Base-by-base conservation (phyloP, 1,140 invertebrate species). In the Formica exsecta region DNA sequence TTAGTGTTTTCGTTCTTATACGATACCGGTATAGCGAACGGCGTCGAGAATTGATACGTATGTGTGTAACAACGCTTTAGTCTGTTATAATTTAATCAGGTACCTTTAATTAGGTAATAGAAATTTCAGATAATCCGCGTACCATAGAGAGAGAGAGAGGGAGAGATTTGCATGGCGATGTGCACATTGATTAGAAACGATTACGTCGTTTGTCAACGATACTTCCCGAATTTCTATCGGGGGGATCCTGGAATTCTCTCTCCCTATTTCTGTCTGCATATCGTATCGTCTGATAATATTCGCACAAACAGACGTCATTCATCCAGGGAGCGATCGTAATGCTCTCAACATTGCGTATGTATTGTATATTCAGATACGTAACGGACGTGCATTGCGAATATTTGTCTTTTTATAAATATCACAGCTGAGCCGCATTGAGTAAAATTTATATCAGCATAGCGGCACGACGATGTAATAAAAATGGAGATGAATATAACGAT, bases 131-230 rank as follows among this genome's bases (percentile, higher is more conserved):
- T 87, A 89, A 90, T 90, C 85, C n/a, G 85, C 87, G 80, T 77
- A 76, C 73, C 44, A 86, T 41, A 51, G 51, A 16, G 66, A 51
- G 65, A 57, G 11, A 61, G 62, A 64, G 32, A n/a, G 25, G 38
- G 32, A 48, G 57, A 65, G 9, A 89, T 81, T 64, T 59, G 41
- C 61, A 59, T 16, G 85, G 74, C 83, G 74, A 84, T 85, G 77
- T 79, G 85, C 79, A 87, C 79, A 62, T 84, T 90, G 88, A 90
- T 90, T 90, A 89, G 80, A 75, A n/a, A 41, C 86, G 89, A 90
- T 90, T 90, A 89, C 80, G 62, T 87, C 48, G 74, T 87, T 75
- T 68, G 4, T 38, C 38, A 25, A 44, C 38, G 80, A 65, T 80
- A 80, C 71, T 64, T 61, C 68, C 66, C 74, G 51, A 85, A 90